Conservation (phyloP, 1,140 invertebrate species). For the Lepidurus apus region DNA sequence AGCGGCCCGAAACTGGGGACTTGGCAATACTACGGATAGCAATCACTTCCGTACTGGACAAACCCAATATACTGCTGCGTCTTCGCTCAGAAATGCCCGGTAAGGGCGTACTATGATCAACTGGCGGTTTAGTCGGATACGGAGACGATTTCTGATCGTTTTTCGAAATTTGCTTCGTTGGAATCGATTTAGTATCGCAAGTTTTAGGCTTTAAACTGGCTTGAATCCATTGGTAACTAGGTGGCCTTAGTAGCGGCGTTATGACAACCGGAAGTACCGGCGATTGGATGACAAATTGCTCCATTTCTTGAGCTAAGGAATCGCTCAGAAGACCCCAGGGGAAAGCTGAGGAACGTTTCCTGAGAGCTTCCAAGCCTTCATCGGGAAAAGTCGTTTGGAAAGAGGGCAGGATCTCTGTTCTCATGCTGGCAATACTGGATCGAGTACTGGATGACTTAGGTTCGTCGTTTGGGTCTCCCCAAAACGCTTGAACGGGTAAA, state of each 20-base stretch:
- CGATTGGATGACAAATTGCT: background rate
- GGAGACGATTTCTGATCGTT: background rate
- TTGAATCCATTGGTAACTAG: background rate
- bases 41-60: background rate
- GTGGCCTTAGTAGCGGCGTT: constrained; percentile 1
- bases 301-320: background rate
- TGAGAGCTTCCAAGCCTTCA: background rate
- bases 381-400: background rate
- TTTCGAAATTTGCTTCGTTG: background rate
- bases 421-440: background rate
- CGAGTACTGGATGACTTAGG: background rate
- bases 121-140: background rate
- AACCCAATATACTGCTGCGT: background rate
- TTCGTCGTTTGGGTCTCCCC: background rate
- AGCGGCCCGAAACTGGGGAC: background rate
- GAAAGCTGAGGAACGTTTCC: background rate
- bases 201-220: background rate
- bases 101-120: background rate
- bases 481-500: background rate
- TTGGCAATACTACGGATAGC: background rate
- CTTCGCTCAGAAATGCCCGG: background rate
- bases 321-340: background rate
- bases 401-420: background rate
- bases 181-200: background rate
- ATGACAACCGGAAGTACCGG: background rate